Conservation (phyloP, 2,797 vertebrate species). For the Scolopax bukidnonensis region DNA sequence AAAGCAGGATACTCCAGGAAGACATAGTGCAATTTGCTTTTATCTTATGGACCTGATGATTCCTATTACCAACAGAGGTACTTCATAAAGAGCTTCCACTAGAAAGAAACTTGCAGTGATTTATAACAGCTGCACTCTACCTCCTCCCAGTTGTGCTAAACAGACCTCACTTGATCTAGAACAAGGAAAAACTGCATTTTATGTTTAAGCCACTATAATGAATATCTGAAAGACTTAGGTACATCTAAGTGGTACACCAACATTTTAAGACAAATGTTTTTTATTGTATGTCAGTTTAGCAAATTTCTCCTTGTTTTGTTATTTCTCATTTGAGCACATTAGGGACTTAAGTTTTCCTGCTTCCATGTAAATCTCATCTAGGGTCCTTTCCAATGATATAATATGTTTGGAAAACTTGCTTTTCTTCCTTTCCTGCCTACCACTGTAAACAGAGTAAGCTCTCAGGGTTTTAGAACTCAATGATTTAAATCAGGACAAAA, state of each 20-base stretch:
- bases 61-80: rapidly evolving
- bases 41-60: neutral
- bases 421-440: neutral
- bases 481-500: neutral
- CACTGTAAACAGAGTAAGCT: neutral
- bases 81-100: neutral
- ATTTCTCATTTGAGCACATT: neutral
- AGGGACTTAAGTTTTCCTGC: neutral
- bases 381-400: neutral
- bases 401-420: neutral
- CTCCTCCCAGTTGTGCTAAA: neutral
- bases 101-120: neutral
- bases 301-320: neutral
- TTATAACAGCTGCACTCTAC: neutral
- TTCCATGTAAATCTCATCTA: neutral
- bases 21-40: neutral
- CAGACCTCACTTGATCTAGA: neutral
- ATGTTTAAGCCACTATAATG: neutral
- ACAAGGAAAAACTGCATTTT: neutral
- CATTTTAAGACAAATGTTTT: neutral
- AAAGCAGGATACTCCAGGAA: neutral
- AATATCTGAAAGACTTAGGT: neutral
- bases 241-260: neutral
- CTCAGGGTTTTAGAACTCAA: neutral
- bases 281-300: neutral